Base-by-base conservation (phyloP, 2,113 vertebrate species). In the Morone saxatilis region DNA sequence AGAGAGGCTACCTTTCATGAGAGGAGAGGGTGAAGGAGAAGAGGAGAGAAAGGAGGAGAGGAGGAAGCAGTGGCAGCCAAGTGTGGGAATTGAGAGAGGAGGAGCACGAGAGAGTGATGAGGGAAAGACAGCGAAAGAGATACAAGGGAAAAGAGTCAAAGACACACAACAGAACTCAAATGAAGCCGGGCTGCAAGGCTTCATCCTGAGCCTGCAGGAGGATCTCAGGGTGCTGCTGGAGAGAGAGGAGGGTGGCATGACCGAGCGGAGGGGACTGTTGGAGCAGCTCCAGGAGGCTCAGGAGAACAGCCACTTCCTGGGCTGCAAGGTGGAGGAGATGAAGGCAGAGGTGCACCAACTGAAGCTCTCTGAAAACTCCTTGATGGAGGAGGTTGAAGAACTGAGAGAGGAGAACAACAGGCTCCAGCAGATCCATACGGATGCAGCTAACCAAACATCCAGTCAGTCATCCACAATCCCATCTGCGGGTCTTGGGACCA, bases 321-420 rank as follows among this genome's bases (percentile, higher is more conserved):
- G 47, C 57, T 89, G 87, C 83, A 94, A 91, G 87, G 78, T 96
- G 81, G 95, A 97, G 88, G 95, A 95, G 47, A 90, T 95, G 78
- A 93, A 92, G 70, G 88, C 77, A 71, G 73, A 72, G 63, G 5
- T 95, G 22, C 91, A 71, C 0, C 88, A 78, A 22, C 92, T 96
- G 88, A 93, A 92, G 85, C 82, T 95, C 73, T 94, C 95, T 7
- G 94, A 97, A 83, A 86, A 92, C 60, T 91, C 81, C 7, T 77
- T 95, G 67, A 84, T 90, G 82, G 91, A 94, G 54, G 95, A 94
- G 79, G 17, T 95, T 31, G 91, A 95, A 77, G 92, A 96, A 31
- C 92, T 97, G 71, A 86, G 91, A 7, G 67, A 91, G 69, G 95
- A 96, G 82, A 97, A 95, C 41, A 70, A 54, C 62, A 74, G 53